A percentile compares a stretch with the other conserved stretches of the same genome.
phyloP scores from a whole-genome alignment of 1,140 invertebrate genomes.

The Teleogryllus occipitalis region DNA sequence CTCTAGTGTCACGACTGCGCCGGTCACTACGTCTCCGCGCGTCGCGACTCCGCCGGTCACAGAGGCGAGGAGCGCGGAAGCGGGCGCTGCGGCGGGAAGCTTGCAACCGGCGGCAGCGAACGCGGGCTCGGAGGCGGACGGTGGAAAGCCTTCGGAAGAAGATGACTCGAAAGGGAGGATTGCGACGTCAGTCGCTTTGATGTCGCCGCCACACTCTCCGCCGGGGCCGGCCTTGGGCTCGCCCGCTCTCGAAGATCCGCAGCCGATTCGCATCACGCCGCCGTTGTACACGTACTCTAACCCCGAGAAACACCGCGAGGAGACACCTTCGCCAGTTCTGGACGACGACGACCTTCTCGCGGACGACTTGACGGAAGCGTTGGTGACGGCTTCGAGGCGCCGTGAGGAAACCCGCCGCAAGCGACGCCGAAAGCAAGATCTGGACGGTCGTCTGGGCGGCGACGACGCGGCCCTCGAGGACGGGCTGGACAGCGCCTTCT shows the following conservation, averaged over 20 bases:
- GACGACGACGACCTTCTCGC: slow-evolving; percentile 28
- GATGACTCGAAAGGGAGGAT: slow-evolving; percentile 9
- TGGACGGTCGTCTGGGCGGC: slow-evolving; percentile 40
- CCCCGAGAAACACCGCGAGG: slow-evolving; percentile 52
- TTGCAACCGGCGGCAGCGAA: no score
- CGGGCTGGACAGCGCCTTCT: slow-evolving; percentile 5
- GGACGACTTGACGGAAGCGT: slow-evolving; percentile 24
- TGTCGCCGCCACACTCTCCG: background rate
- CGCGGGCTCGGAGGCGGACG: no score
- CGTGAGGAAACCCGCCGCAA: slow-evolving; percentile 29
- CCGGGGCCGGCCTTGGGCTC: slow-evolving; percentile 28
- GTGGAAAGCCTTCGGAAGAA: background rate
- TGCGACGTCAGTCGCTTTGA: background rate
- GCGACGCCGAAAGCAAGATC: slow-evolving; percentile 38
- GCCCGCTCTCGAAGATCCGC: slow-evolving; percentile 50
- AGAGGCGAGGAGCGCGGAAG: no score
- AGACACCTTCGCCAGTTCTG: slow-evolving; percentile 42
- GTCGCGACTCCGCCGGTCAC: no score
- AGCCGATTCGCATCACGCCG: slow-evolving; percentile 59
- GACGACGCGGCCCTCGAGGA: slow-evolving; percentile 21
- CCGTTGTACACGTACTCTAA: slow-evolving; percentile 70
- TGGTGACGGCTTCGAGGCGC: slow-evolving; percentile 25
- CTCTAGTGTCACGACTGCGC: no score
- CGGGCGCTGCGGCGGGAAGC: no score
- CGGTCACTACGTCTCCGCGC: no score